These are phyloP conservation scores for Candidula unifasciata DNA, from an alignment of 2,888 invertebrate genomes.

Conservation along the genomic window DNA sequence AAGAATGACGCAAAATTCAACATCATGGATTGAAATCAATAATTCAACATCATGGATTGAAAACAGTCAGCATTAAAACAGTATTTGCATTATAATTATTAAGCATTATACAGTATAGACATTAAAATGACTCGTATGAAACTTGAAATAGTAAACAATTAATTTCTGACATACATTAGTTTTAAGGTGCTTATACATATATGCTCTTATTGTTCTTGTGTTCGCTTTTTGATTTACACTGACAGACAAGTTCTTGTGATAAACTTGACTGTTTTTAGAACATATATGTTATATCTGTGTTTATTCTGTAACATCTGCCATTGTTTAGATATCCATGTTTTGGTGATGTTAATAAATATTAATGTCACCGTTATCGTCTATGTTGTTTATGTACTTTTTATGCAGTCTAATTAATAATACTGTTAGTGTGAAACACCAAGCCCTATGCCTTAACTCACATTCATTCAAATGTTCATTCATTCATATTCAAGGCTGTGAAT, in stretches of 20 bases:
- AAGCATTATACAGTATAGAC: no score
- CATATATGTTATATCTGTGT: neutral
- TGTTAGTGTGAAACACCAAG: conserved; percentile 29
- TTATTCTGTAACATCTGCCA: neutral
- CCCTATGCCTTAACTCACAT: conserved; percentile 37
- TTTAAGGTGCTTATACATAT: conserved; percentile 19
- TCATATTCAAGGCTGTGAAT: conserved; percentile 41
- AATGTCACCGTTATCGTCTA: neutral
- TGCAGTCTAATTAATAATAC: neutral
- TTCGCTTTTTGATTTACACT: no score
- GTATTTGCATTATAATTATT: no score
- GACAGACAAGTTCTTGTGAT: no score
- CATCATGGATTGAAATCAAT: no score
- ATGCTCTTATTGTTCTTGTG: no score
- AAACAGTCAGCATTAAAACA: no score
- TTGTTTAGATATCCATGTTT: neutral
- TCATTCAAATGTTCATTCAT: conserved; percentile 23
- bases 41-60: no score
- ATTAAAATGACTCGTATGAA: no score
- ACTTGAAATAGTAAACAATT: no score
- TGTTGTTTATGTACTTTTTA: neutral
- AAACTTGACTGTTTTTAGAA: no score
- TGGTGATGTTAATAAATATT: neutral
- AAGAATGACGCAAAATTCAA: no score
- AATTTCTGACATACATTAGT: neutral